Evolutionary conservation across 2,888 invertebrate genomes (phyloP).

Genomic region (Anaspis maculata): DNA sequence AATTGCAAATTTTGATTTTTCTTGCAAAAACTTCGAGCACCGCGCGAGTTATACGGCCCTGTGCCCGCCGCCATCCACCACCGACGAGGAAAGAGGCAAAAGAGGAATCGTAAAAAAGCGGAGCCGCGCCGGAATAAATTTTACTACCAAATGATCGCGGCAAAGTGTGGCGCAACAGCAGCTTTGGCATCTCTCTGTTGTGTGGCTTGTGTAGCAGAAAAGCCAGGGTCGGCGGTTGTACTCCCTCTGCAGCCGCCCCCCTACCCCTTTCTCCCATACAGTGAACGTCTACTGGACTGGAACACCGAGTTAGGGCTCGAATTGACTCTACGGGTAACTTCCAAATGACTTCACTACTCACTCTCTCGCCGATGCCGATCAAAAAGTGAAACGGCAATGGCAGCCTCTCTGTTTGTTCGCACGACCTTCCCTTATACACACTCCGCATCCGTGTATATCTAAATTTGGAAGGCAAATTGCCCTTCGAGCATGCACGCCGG

Average conservation of each 20-base stretch:
- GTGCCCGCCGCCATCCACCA: too few species aligned
- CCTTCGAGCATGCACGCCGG: background rate
- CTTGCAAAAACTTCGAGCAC: too few species aligned
- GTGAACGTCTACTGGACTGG: slow-evolving; percentile 23
- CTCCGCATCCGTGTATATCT: slow-evolving; percentile 10
- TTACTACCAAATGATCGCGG: slow-evolving; percentile 24
- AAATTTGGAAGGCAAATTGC: slow-evolving; percentile 16
- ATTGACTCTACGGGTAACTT: slow-evolving; percentile 26
- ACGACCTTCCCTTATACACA: slow-evolving; percentile 17
- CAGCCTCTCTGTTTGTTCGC: slow-evolving; percentile 20
- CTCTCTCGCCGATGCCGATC: slow-evolving; percentile 16
- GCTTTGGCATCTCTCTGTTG: slow-evolving; percentile 16
- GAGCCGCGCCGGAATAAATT: slow-evolving; percentile 22
- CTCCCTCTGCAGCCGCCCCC: too few species aligned
- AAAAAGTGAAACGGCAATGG: slow-evolving; percentile 21
- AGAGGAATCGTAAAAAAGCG: slow-evolving; percentile 16
- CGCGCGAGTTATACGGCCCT: too few species aligned
- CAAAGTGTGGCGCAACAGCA: slow-evolving; percentile 21
- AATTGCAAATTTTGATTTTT: too few species aligned
- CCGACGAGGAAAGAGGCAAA: too few species aligned
- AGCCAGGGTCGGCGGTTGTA: too few species aligned
- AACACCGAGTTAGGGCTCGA: slow-evolving; percentile 21
- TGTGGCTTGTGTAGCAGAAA: too few species aligned
- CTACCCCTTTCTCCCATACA: too few species aligned
- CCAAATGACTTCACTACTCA: slow-evolving; percentile 25